Evolutionary conservation across 92 coral and sea anemone genomes (phyloP).

Genomic region (Pocillopora meandrina): DNA sequence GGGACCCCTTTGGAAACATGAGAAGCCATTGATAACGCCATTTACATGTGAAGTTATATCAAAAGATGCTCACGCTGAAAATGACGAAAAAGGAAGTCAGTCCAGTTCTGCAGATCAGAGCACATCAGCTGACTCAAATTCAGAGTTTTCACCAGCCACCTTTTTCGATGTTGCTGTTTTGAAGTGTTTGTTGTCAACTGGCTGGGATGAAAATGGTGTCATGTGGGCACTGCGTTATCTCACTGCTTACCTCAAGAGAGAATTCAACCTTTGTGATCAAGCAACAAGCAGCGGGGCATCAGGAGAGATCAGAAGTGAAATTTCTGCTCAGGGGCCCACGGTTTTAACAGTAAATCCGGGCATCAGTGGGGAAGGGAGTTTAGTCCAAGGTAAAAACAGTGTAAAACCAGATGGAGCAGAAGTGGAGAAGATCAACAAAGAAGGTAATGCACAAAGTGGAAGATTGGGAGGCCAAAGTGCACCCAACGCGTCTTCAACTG

Average conservation of each 20-base stretch:
- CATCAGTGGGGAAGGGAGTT: neutral
- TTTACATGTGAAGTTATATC: conserved; percentile 77
- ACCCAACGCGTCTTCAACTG: no score
- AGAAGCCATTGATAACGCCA: conserved; percentile 70
- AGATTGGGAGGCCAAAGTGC: neutral
- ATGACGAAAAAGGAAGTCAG: conserved; percentile 29
- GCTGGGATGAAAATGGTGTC: conserved; percentile 94
- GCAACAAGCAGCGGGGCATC: neutral
- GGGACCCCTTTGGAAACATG: conserved; percentile 88
- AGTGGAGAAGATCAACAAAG: neutral
- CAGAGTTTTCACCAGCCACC: conserved; percentile 67
- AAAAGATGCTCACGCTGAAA: conserved; percentile 66
- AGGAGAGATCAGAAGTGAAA: neutral
- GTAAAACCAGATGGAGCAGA: neutral
- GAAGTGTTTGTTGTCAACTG: conserved; percentile 85
- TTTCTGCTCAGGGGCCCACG: neutral
- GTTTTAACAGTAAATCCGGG: neutral
- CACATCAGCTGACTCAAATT: conserved; percentile 39
- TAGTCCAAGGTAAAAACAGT: neutral
- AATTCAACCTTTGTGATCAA: conserved; percentile 65
- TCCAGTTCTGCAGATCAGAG: neutral
- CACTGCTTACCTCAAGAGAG: conserved; percentile 77
- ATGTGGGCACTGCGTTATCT: conserved; percentile 91
- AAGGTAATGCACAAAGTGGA: neutral
- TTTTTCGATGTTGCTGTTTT: conserved; percentile 95